Evolutionary conservation across 2,888 invertebrate genomes (phyloP), one percentile per base, ranked within the genome.

Genomic region (Eupeodes latifasciatus): DNA sequence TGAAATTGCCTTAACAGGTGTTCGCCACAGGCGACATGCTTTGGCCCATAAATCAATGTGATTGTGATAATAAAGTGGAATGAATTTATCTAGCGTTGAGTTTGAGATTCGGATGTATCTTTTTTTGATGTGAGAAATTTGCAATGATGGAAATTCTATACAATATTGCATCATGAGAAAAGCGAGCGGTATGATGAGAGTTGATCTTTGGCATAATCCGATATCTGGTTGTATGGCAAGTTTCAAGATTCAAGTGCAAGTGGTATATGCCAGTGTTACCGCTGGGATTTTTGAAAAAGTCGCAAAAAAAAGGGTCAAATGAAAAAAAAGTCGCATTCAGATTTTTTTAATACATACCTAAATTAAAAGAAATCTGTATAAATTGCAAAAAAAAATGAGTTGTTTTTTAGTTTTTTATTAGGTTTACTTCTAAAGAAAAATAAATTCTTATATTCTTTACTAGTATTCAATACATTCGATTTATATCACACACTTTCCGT

Each of bases 1-100:
- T 81, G 84, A 81, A 81, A 69, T 81, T 78, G 59, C 75, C 88
- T 81, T 75, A 88, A 81, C 88, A 88, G 88, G 88, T 88, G 88
- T 81, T 81, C 87, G 53, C 84, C 62, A 49, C 78, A 78, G 81
- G 81, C 85, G 81, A 74, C 61, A 71, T 59, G 53, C 78, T 49
- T 27, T 62, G 74, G 64, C 74, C 36, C 55, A 88, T 85, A 88
- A 88, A 88, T 88, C 88, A 85, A 71, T 78, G n/a, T 55, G 74
- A 78, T 78, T 88, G 85, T 85, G 85, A 78, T 88, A 81, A 81
- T 88, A 85, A 81, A 88, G 61, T 85, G 77, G 78, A 85, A 81
- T 85, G 67, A 80, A 88, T 88, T 88, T 88, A 85, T 85, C 85
- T 88, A 62, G 27, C 67, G 40, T 36, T 77, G 59, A 77, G 55